Percentiles rank a stretch among this genome's conserved stretches.
phyloP scores from a whole-genome alignment of 2,888 invertebrate genomes.

The Malacosoma neustria region DNA sequence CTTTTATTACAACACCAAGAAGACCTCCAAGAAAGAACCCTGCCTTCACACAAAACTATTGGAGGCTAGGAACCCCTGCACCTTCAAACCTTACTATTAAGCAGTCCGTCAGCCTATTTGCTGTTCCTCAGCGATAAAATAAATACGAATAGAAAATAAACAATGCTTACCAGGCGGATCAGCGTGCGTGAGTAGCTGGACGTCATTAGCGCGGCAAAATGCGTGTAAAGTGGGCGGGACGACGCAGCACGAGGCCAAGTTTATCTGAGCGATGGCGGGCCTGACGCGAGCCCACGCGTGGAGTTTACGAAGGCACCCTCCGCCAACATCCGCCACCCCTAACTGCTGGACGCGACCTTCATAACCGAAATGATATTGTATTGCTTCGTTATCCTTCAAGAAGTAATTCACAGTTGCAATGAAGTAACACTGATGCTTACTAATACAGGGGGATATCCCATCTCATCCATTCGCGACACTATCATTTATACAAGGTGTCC shows the following conservation, averaged over 20 bases:
- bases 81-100: too few relatives aligned
- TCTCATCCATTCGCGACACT: not conserved
- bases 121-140: too few relatives aligned
- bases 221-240: slow-evolving; percentile 92
- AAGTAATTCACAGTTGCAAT: too few relatives aligned
- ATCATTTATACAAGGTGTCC: too few relatives aligned
- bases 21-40: too few relatives aligned
- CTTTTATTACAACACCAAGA: too few relatives aligned
- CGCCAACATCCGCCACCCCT: slow-evolving; percentile 94
- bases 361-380: too few relatives aligned
- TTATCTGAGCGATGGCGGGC: slow-evolving; percentile 94
- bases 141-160: too few relatives aligned
- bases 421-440: not conserved
- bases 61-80: too few relatives aligned
- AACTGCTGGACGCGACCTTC: slow-evolving; percentile 77
- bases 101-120: too few relatives aligned
- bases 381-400: too few relatives aligned
- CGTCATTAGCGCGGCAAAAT: slow-evolving; percentile 92
- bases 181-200: slow-evolving; percentile 95
- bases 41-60: too few relatives aligned
- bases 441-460: not conserved
- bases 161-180: slow-evolving; percentile 86
- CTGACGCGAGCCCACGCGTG: slow-evolving; percentile 85
- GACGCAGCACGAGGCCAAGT: slow-evolving; percentile 93
- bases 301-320: slow-evolving; percentile 82